Base-by-base conservation (phyloP, 1,140 invertebrate genomes). In the Zaprionus taronus region DNA sequence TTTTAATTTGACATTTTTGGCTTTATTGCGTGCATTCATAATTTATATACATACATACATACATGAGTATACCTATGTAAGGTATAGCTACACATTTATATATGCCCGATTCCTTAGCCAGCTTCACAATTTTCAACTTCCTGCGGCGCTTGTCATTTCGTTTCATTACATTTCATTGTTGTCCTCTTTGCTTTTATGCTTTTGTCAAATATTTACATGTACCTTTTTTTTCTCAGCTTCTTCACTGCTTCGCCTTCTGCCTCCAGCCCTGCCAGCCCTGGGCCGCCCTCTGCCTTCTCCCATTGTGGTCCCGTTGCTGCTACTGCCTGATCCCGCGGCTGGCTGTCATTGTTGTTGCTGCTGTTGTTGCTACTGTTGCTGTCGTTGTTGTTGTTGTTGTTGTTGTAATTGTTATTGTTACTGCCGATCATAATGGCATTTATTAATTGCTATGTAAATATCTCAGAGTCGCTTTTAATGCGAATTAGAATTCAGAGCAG, bases 161-260 rank as follows among this genome's bases (percentile, higher is more conserved):
- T 79, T 79, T 79, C 68, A 79, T 79, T 79, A 79, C 78, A 77
- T 86, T 87, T 86, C 83, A 83, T 86, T 89, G 80, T 89, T 89
- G 74, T 87, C 71, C 84, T 78, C 80, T 78, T 83, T 71, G 80
- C 80, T 78, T 83, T 86, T 83, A 72, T 80, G 72, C 70, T 80
- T 87, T 78, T 80, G 63, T 83, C 84, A 80, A 87, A 87, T 83
- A 86, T 87, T 86, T 87, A 77, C 83, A 83, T 89, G 84, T 75
- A 77, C 73, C 77, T 73, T 86, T 72, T 73, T 73, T 75, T 62
- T 22, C 34, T 38, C 57, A 5, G n/a, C 56, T 62, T 34, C 41
- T 36, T 22, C 26, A 31, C 57, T 4, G n/a, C 56, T 58, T 34
- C 41, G 24, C 12, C 34, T 55, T 28, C 47, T 24, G 20, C 62